Conservation (phyloP, 2,888 invertebrate species). For the Eumerus sabulonum region DNA sequence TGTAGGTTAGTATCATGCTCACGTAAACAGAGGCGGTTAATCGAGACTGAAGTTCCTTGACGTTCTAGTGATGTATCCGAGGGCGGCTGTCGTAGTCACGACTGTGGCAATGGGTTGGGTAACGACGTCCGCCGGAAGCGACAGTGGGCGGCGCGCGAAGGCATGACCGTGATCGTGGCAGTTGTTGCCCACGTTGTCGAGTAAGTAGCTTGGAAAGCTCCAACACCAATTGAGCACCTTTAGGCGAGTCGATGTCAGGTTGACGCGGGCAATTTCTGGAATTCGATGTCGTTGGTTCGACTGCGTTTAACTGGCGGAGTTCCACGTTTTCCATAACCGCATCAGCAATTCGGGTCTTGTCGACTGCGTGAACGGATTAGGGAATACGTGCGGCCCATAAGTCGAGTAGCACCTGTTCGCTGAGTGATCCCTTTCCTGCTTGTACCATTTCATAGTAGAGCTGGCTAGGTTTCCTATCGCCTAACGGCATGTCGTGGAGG, state of each 20-base stretch:
- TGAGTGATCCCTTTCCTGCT: slow-evolving; percentile 10
- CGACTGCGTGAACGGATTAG: neutral
- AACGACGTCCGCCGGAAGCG: neutral
- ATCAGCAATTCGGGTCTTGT: neutral
- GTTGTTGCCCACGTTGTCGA: neutral
- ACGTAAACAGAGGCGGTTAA: slow-evolving; percentile 2
- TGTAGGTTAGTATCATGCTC: slow-evolving; percentile 4
- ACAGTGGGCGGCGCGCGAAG: neutral
- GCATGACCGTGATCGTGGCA: too few species aligned
- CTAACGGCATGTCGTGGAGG: too few species aligned
- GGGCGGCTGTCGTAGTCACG: neutral
- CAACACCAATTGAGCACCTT: too few species aligned
- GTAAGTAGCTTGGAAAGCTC: too few species aligned
- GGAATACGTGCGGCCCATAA: slow-evolving; percentile 17
- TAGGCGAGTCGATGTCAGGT: too few species aligned
- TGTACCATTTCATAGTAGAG: slow-evolving; percentile 28
- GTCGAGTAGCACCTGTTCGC: slow-evolving; percentile 22
- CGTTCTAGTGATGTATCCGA: neutral
- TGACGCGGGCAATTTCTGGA: too few species aligned
- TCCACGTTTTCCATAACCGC: slow-evolving; percentile 11
- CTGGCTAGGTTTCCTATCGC: slow-evolving; percentile 30
- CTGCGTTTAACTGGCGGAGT: too few species aligned
- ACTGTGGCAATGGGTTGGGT: neutral
- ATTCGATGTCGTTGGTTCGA: too few species aligned
- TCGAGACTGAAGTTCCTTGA: neutral